These are phyloP conservation scores for Chloropsis cyanopogon DNA, from an alignment of 2,113 vertebrate species.

Conservation along the genomic window DNA sequence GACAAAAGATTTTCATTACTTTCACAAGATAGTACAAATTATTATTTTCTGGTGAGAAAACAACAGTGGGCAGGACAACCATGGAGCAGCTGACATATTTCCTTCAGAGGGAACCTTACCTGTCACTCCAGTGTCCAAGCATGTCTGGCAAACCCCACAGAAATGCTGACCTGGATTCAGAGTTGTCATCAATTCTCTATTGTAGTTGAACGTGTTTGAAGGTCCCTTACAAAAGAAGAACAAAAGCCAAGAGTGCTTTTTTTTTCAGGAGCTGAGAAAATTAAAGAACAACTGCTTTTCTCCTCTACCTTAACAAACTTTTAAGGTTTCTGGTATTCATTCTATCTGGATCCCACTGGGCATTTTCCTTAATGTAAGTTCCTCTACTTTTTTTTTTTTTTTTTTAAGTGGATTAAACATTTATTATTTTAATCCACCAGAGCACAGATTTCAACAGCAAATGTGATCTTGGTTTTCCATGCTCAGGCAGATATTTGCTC, in stretches of 20 bases:
- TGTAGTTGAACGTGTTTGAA: not conserved
- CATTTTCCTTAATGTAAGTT: not conserved
- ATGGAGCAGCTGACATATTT: not conserved
- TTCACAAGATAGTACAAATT: not conserved
- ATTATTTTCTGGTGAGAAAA: not conserved
- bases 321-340: not conserved
- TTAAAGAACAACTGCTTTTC: not conserved
- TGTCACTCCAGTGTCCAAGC: not conserved
- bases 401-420: not conserved
- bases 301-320: not conserved
- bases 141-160: not conserved
- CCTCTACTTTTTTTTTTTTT: not conserved
- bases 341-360: not conserved
- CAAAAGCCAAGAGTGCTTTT: not conserved
- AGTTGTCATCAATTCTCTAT: not conserved
- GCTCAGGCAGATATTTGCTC: not conserved
- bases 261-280: not conserved
- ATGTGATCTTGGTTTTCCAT: not conserved
- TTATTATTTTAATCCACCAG: not conserved
- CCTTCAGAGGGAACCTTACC: not conserved
- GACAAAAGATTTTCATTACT: not conserved
- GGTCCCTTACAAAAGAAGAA: not conserved
- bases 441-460: conserved; percentile 22
- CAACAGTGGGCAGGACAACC: not conserved
- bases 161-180: not conserved